A percentile compares a stretch with the other conserved stretches of the same genome.
Conservation (phyloP, 2,888 invertebrate genomes). For the Teleogryllus oceanicus region DNA sequence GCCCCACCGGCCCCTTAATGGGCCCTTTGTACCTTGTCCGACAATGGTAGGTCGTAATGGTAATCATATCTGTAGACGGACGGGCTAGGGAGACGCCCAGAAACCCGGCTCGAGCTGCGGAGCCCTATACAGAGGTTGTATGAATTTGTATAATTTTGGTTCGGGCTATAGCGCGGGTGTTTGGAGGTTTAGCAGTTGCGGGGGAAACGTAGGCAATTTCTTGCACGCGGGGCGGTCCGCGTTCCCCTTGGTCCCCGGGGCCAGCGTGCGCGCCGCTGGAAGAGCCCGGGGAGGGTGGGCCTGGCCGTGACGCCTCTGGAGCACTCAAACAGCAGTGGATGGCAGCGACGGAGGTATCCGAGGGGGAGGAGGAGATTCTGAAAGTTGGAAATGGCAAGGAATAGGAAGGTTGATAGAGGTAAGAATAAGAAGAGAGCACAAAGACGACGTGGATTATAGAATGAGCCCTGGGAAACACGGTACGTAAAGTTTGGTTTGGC, state of each 20-base stretch:
- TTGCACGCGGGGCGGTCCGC: neutral
- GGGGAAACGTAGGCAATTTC: neutral
- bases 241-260: neutral
- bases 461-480: too few species aligned
- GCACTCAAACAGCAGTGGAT: neutral
- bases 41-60: conserved; percentile 18
- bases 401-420: too few species aligned
- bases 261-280: neutral
- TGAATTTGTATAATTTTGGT: conserved; percentile 5
- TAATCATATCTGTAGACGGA: conserved; percentile 18
- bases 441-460: too few species aligned
- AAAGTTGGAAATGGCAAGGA: too few species aligned
- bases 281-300: neutral
- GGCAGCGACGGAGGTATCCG: neutral
- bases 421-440: too few species aligned
- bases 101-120: neutral
- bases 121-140: neutral
- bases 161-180: neutral
- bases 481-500: too few species aligned
- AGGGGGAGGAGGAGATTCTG: too few species aligned
- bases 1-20: neutral
- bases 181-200: neutral
- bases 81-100: conserved; percentile 8
- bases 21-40: conserved; percentile 18
- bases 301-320: neutral